Base-by-base conservation (phyloP, 2,113 vertebrate genomes). In the Heteronetta atricapilla region DNA sequence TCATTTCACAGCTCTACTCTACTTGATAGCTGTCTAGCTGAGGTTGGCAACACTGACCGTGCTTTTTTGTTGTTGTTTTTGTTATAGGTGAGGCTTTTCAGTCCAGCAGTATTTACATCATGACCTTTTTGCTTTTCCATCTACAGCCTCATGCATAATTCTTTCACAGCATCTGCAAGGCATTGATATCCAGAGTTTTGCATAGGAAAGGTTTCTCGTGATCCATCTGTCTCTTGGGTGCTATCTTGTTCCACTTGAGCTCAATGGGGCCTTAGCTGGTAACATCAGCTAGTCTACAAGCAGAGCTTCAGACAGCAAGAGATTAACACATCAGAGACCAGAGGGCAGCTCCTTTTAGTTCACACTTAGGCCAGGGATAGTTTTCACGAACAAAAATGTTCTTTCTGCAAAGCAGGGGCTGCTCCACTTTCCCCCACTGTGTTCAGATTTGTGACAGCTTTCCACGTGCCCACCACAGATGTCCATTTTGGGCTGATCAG, bases 131-230 rank as follows among this genome's bases (percentile, higher is more conserved):
- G 40, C 10, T 87, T 84, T 89, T 89, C 62, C 60, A 60, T 79
- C 89, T 60, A 82, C 33, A 62, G 21, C 7, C 38, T 34, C 1
- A 0, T 29, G 42, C 18, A 67, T 75, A 63, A 42, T 74, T 83
- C 68, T 86, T 86, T 50, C 56, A 48, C 3, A 89, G 74, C 89
- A 94, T 89, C 94, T 93, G 91, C 90, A 94, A 94, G 48, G 40
- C 74, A 92, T 11, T 90, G 93, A 82, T 67, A 58, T 75, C 40
- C 74, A 84, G 33, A 86, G 26, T 29, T 56, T 60, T 64, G 38
- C 64, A 34, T 23, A 86, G 66, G 73, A 82, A 83, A 75, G 69
- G 48, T 13, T 16, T n/a, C 69, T 82, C 10, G 0, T 40, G 42
- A 92, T 72, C 66, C 60, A 67, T 86, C 46, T 67, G 20, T 78